Conservation (phyloP, 1,140 invertebrate genomes). For the Ericerus pela region DNA sequence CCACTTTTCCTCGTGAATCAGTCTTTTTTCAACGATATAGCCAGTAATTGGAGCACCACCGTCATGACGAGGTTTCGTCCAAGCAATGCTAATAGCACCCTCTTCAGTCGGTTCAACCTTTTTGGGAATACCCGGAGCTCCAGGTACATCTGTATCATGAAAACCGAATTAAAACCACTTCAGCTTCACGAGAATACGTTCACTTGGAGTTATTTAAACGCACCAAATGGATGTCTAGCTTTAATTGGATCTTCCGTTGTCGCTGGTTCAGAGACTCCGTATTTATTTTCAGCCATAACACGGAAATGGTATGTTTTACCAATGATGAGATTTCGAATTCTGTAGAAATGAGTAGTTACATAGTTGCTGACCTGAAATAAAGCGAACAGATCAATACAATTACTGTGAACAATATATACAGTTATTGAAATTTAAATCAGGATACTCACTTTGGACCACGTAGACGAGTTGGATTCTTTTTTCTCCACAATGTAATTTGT, state of each 20-base stretch:
- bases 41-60: slow-evolving; percentile 81
- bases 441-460: slow-evolving; percentile 62
- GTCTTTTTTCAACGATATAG: slow-evolving; percentile 83
- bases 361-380: slow-evolving; percentile 61
- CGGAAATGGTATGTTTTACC: slow-evolving; percentile 92
- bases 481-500: slow-evolving; percentile 96
- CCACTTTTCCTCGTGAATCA: slow-evolving; percentile 80
- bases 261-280: slow-evolving; percentile 85
- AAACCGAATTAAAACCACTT: slow-evolving; percentile 1
- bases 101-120: slow-evolving; percentile 78
- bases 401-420: not conserved
- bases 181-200: not conserved
- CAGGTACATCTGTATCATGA: slow-evolving; percentile 52
- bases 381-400: slow-evolving; percentile 1
- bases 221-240: slow-evolving; percentile 88
- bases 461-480: slow-evolving; percentile 59
- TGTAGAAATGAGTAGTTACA: slow-evolving; percentile 68
- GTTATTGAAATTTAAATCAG: not conserved
- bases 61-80: slow-evolving; percentile 85
- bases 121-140: slow-evolving; percentile 71
- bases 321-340: slow-evolving; percentile 79
- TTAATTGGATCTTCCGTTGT: slow-evolving; percentile 72
- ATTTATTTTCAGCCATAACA: slow-evolving; percentile 93
- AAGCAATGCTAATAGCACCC: slow-evolving; percentile 83
- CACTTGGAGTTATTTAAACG: slow-evolving; percentile 14